Conservation (phyloP, 2,113 vertebrate species). For the Apus apus region DNA sequence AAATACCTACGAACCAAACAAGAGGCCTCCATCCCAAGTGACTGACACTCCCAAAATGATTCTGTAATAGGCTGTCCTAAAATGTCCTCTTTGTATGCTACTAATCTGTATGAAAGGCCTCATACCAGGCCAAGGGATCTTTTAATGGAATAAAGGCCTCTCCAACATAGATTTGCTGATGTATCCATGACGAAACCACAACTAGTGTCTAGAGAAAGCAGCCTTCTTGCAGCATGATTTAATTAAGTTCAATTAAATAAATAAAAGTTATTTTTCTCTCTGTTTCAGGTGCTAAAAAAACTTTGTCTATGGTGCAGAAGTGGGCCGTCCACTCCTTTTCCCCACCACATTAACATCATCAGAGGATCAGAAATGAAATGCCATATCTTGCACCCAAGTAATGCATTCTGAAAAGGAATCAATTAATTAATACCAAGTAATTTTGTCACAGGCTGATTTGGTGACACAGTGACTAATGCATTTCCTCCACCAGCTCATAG, state of each 20-base stretch:
- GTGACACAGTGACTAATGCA: neutral
- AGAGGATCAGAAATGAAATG: neutral
- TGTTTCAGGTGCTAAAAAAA: neutral
- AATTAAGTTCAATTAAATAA: neutral
- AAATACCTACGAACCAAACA: neutral
- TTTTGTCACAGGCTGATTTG: neutral
- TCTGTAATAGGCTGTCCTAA: neutral
- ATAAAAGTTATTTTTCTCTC: neutral
- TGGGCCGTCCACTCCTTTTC: neutral
- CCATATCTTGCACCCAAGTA: neutral
- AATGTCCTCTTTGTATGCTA: neutral
- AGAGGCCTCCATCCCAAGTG: neutral
- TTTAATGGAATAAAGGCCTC: neutral
- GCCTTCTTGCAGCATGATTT: neutral
- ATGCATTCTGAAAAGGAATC: neutral
- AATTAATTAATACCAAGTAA: slow-evolving; percentile 16
- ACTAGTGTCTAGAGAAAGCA: neutral
- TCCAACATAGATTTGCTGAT: neutral
- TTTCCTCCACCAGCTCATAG: neutral
- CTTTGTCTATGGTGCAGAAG: neutral
- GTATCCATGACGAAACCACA: neutral
- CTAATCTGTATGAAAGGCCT: neutral
- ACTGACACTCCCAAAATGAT: neutral
- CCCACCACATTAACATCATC: neutral
- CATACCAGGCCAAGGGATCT: accelerated